Evolutionary conservation across 2,797 vertebrate genomes (phyloP).

Genomic region (Propithecus deckenii): DNA sequence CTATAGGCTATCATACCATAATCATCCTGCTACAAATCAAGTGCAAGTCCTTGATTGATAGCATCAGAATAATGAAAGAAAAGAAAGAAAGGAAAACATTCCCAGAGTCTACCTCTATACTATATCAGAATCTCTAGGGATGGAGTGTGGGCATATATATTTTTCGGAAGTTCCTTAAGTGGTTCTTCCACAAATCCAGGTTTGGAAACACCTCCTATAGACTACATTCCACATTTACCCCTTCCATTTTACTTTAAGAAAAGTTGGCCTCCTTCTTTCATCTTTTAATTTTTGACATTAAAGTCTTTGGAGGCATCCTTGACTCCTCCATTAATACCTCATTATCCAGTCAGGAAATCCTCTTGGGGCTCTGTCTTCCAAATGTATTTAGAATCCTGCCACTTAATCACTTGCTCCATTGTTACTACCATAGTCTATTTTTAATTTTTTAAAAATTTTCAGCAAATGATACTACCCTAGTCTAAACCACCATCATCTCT

Average conservation of each 20-base stretch:
- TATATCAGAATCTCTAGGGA: neutral
- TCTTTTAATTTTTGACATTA: neutral
- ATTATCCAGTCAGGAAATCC: neutral
- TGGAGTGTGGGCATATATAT: neutral
- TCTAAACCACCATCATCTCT: neutral
- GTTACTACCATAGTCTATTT: neutral
- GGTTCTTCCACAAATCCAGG: neutral
- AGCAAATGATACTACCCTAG: neutral
- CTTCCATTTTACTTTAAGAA: neutral
- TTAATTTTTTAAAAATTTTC: neutral
- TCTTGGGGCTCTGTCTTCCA: neutral
- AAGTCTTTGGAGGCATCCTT: neutral
- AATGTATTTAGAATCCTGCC: conserved; percentile 35
- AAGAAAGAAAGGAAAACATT: neutral
- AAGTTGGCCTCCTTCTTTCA: neutral
- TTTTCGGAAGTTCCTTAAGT: neutral
- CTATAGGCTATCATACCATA: neutral
- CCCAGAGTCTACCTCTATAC: neutral
- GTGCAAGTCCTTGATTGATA: neutral
- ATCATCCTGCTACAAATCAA: neutral
- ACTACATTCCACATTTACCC: neutral
- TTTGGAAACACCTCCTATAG: neutral
- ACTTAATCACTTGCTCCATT: neutral
- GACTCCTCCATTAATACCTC: neutral
- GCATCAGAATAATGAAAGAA: neutral